Base-by-base conservation (phyloP, 2,888 invertebrate species). In the Drosophila stalkeri region DNA sequence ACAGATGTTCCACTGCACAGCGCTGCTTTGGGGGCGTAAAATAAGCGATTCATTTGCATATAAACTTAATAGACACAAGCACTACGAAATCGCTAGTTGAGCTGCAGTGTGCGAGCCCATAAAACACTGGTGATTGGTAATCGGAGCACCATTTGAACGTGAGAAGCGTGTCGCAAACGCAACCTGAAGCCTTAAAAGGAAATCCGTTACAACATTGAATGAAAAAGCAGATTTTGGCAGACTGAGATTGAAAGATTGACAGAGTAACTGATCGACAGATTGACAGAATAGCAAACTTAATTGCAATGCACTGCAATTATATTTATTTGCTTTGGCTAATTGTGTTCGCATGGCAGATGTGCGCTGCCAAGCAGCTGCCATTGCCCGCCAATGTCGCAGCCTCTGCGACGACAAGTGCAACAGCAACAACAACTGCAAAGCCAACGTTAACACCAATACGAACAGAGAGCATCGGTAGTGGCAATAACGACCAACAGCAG, bases 311-410 rank as follows among this genome's bases (percentile, higher is more conserved):
- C 27, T 55, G 67, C 47, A 65, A 56, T 62, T 61, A 49, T 23
- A 64, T 72, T 7, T 68, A 68, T 59, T 49, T 76, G 63, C 56
- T 76, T 41, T 69, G 62, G 37, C 43, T 78, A 55, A 57, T 74
- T 61, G 51, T 65, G 27, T 63, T 55, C 51, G 67, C 70, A 23
- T 80, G 81, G 80, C 83, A 79, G 37, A 16, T 81, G 64, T 77
- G 63, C 57, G 60, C 51, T 51, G 75, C 80, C 56, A 72, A 61
- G 55, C 80, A 75, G 64, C 63, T 74, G 77, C 75, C 76, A 18
- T 64, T 84, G 68, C 75, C 82, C 72, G 80, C 80, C 73, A 81
- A 73, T 81, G 72, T 73, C 39, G 77, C 72, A 14, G 33, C 82
- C 47, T 16, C 27, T 9, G 18, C 82, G 4, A 9, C 27, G 3